Conservation (phyloP, 2,888 invertebrate species). For the Phania funesta region DNA sequence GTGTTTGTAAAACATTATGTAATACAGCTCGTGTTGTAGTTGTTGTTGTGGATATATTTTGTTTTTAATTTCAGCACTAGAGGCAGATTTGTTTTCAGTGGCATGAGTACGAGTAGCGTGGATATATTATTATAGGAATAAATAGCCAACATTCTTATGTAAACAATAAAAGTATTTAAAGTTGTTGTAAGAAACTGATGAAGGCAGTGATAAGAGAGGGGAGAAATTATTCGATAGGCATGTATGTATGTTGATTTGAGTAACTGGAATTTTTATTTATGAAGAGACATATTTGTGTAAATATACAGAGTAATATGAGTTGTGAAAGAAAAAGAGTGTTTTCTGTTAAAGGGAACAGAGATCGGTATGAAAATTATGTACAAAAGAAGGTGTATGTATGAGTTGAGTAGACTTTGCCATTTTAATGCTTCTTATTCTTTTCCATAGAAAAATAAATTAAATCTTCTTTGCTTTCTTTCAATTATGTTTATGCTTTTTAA, state of each 20-base stretch:
- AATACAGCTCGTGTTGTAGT: constrained; percentile 52
- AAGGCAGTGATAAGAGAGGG: constrained; percentile 42
- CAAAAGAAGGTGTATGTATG: constrained; percentile 61
- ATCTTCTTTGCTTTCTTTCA: constrained; percentile 46
- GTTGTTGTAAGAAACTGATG: constrained; percentile 35
- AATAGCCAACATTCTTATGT: too few species aligned
- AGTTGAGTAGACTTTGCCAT: constrained; percentile 63
- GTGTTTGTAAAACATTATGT: constrained; percentile 62
- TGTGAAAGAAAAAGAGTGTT: background rate
- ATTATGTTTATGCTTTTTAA: constrained; percentile 37
- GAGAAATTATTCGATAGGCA: constrained; percentile 13
- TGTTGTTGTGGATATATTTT: constrained; percentile 45
- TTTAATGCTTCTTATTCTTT: constrained; percentile 49
- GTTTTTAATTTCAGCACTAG: constrained; percentile 43
- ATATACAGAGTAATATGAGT: background rate
- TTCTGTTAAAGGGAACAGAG: constrained; percentile 10
- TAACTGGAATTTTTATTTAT: constrained; percentile 4
- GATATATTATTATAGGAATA: too few species aligned
- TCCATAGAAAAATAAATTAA: constrained; percentile 45
- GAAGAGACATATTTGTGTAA: background rate
- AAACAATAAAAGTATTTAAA: constrained; percentile 19
- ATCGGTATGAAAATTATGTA: constrained; percentile 56
- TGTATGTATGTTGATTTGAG: too few species aligned
- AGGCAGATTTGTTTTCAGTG: constrained; percentile 15
- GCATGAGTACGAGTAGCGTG: too few species aligned